These are phyloP conservation scores for Peromyscus polionotus DNA, from an alignment of 2,113 vertebrate species.

Conservation along the genomic window DNA sequence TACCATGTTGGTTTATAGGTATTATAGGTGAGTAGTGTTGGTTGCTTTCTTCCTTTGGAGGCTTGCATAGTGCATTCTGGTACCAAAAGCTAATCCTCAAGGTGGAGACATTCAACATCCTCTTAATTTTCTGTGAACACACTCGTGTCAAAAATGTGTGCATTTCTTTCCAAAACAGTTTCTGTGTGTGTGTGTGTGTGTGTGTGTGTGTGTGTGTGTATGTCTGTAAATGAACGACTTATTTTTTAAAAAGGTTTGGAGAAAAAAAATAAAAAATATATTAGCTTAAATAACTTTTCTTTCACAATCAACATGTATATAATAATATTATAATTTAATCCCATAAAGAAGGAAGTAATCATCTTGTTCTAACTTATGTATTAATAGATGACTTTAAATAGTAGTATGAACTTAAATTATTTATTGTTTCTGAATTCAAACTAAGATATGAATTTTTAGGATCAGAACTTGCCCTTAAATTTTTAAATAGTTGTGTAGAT, in stretches of 20 bases:
- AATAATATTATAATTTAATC: neutral
- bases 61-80: neutral
- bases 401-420: conserved; percentile 9
- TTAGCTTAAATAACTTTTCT: neutral
- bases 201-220: neutral
- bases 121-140: neutral
- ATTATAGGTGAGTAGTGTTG: neutral
- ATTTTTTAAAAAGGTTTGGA: neutral
- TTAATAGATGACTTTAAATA: neutral
- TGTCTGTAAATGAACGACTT: neutral
- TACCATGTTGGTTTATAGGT: neutral
- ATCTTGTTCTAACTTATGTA: conserved; percentile 40
- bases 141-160: neutral
- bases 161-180: neutral
- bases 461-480: neutral
- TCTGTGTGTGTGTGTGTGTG: neutral
- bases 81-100: neutral
- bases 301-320: neutral
- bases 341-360: neutral
- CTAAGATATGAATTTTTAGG: neutral
- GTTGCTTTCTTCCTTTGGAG: neutral
- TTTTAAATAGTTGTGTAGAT: neutral
- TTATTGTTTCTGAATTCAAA: conserved; percentile 24
- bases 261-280: neutral
- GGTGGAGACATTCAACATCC: too few species aligned